Conservation (phyloP, 1,140 invertebrate species). For the Polyergus mexicanus region DNA sequence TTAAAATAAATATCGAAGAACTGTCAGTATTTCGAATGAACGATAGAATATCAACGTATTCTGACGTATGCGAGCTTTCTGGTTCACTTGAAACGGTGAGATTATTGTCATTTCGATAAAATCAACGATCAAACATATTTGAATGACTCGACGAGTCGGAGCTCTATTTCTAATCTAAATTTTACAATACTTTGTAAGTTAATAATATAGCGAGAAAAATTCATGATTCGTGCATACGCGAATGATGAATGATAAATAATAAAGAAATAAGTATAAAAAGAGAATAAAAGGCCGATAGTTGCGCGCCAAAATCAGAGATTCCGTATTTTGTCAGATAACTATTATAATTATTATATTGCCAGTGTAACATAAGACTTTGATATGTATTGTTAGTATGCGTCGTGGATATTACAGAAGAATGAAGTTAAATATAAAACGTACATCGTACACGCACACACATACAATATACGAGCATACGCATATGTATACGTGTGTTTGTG, state of each 20-base stretch:
- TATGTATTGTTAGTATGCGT: conserved; percentile 76
- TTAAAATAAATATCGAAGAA: neutral
- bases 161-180: conserved; percentile 55
- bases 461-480: conserved; percentile 73
- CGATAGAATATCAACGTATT: neutral
- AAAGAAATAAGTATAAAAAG: conserved; percentile 20
- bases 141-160: conserved; percentile 14
- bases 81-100: conserved; percentile 36
- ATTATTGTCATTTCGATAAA: conserved; percentile 51
- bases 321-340: conserved; percentile 76
- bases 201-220: conserved; percentile 50
- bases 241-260: conserved; percentile 48
- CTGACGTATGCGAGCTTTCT: conserved; percentile 42
- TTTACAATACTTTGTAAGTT: conserved; percentile 54
- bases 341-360: conserved; percentile 72
- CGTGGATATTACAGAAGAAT: conserved; percentile 73
- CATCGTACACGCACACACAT: conserved; percentile 18
- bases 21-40: neutral
- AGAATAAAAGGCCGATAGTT: conserved; percentile 37
- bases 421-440: conserved; percentile 75
- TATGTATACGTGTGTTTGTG: conserved; percentile 74
- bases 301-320: conserved; percentile 73
- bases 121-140: conserved; percentile 53
- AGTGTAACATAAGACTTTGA: conserved; percentile 77
- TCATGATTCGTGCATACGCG: conserved; percentile 22